Conservation (phyloP, 92 coral and sea anemone species). For the Desmophyllum pertusum region DNA sequence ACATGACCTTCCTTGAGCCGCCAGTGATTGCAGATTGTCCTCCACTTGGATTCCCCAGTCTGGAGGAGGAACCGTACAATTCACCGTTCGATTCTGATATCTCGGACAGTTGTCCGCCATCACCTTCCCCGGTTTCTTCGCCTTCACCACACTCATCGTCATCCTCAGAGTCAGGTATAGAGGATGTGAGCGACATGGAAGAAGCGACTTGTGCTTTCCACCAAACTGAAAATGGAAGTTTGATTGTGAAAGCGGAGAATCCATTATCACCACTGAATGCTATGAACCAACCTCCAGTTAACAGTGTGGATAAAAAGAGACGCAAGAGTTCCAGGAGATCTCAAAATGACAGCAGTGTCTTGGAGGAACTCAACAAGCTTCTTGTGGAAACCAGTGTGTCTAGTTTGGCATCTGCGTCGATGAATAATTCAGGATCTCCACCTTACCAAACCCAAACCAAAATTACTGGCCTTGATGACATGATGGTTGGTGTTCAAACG, state of each 20-base stretch:
- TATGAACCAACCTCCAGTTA: not conserved
- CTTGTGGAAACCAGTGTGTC: slow-evolving; percentile 30
- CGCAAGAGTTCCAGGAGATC: slow-evolving; percentile 5
- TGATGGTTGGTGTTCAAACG: slow-evolving; percentile 32
- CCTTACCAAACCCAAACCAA: slow-evolving; percentile 4
- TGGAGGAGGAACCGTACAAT: not conserved
- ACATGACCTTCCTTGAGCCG: slow-evolving; percentile 22
- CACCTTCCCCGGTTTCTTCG: slow-evolving; percentile 71
- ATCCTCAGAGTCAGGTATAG: slow-evolving; percentile 87
- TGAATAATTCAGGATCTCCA: not conserved
- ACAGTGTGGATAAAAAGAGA: slow-evolving; percentile 5
- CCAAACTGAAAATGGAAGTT: not conserved
- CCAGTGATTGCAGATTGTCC: slow-evolving; percentile 18
- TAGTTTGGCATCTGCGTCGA: not conserved
- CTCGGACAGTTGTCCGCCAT: slow-evolving; percentile 65
- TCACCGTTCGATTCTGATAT: slow-evolving; percentile 64
- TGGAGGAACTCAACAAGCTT: slow-evolving; percentile 37
- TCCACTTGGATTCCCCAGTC: slow-evolving; percentile 21
- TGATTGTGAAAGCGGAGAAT: slow-evolving; percentile 8
- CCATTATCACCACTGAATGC: slow-evolving; percentile 40
- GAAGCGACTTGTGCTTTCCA: slow-evolving; percentile 25
- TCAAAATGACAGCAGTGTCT: slow-evolving; percentile 24
- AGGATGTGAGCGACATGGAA: slow-evolving; percentile 78
- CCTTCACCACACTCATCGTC: slow-evolving; percentile 74
- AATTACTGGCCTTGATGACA: not conserved